Evolutionary conservation across 2,888 invertebrate species (phyloP), one percentile per base, ranked within the genome.

Genomic region (Miltochrista miniata): DNA sequence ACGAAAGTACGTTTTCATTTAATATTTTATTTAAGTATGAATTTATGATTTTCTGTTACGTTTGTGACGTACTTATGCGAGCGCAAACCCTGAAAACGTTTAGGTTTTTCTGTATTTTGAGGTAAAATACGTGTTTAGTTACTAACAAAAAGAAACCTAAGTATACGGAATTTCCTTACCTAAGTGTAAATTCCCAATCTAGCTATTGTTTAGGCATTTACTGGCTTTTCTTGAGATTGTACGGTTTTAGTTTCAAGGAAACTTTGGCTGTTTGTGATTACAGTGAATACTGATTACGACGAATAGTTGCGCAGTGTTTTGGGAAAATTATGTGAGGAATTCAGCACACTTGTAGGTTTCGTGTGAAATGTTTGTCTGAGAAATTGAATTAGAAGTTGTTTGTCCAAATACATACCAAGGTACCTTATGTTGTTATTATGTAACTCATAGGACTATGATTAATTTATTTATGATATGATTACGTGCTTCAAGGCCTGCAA

Each of bases 241-340:
- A 48, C 51, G 13, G 7, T 8, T 12, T 2, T 14, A 9, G 13
- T 5, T 36, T 9, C 41, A 8, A 10, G 14, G 41, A 30, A 30
- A 36, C 13, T 59, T 54, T 54, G 33, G 39, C 24, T 47, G 35
- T 63, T 51, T 43, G 67, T 50, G 50, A 24, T 24, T 24, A 24
- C 5, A 24, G 18, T 24, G 18, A 24, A 24, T 24, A 24, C 18
- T 24, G 3, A 5, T 24, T 24, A 24, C 18, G 18, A 24, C 18
- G 18, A 24, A 24, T 24, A 24, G n/a, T 24, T 24, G 18, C 18
- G 18, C 18, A 24, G 45, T 46, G 42, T 59, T 64, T 67, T 47
- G 45, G 50, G 53, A 52, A 64, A 64, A 54, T 50, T 50, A 38
- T 31, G 18, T 13, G 18, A 30, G 41, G 15, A 49, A 40, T 29